Base-by-base conservation (phyloP, 2,888 invertebrate genomes). In the Taphrorychus bicolor region DNA sequence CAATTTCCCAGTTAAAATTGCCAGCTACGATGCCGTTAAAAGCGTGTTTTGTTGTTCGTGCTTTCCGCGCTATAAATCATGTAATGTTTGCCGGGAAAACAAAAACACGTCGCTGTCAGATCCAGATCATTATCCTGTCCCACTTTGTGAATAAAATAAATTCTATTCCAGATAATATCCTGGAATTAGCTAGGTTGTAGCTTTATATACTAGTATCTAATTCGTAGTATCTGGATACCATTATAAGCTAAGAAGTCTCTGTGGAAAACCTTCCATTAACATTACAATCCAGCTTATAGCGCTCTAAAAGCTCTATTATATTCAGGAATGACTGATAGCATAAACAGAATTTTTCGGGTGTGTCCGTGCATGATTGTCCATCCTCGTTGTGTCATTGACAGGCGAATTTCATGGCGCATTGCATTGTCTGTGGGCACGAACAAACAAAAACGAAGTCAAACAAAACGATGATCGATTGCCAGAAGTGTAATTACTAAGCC, bases 1-100 rank as follows among this genome's bases (percentile, higher is more conserved):
- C 54, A 54, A 54, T 54, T 54, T 54, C 54, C 54, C 54, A 54
- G 54, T 54, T 32, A 54, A 54, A 54, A 54, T 54, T 24, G 24
- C 32, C 54, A 24, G 54, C 24, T 24, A 24, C 32, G 23, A 32
- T 24, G 24, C 54, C 54, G 54, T 54, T 54, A 54, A 54, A 54
- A 54, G 54, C 54, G 7, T 54, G 54, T 54, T 54, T 54, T 54
- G 54, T 54, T 54, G 54, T 54, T 54, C 22, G 51, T 9, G 51
- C 21, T 51, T 22, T 51, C 22, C 54, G 11, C 11, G 17, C 54
- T 24, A 54, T 54, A 54, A 54, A 54, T 54, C 54, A 54, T 51
- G 22, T 21, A 51, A 51, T 51, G 22, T 51, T 51, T 51, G 9
- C 51, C 11, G 18, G 21, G 51, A 51, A 51, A 51, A 51, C 51